These are phyloP conservation scores for Dryoscopus gambensis DNA, from an alignment of 2,113 vertebrate genomes.

Conservation along the genomic window DNA sequence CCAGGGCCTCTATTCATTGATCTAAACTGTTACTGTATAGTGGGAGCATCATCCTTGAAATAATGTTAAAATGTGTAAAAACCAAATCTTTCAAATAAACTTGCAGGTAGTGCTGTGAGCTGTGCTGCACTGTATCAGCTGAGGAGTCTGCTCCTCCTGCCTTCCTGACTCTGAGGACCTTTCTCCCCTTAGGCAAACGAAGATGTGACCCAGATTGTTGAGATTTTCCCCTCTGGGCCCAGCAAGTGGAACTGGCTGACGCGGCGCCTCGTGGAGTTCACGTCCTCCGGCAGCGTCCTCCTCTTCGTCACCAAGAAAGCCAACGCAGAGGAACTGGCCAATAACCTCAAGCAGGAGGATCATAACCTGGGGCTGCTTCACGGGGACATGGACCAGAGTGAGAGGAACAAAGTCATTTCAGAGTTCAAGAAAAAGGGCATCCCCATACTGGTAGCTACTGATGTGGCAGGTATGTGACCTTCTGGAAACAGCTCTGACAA, in stretches of 20 bases:
- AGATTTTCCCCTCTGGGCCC: slow-evolving; percentile 82
- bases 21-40: not conserved
- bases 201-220: slow-evolving; percentile 95
- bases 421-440: slow-evolving; percentile 96
- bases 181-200: slow-evolving; percentile 87
- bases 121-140: not conserved
- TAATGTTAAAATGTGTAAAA: not conserved
- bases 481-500: not conserved
- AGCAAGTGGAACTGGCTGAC: slow-evolving; percentile 97
- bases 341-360: slow-evolving; percentile 90
- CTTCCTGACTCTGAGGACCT: not conserved
- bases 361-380: slow-evolving; percentile 92
- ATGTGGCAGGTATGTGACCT: slow-evolving; percentile 86
- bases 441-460: slow-evolving; percentile 93
- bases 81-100: not conserved
- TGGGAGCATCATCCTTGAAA: not conserved
- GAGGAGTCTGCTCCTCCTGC: not conserved
- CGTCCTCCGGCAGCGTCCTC: slow-evolving; percentile 91
- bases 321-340: slow-evolving; percentile 92
- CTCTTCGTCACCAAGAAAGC: slow-evolving; percentile 97
- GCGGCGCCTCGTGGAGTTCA: slow-evolving; percentile 92
- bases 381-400: slow-evolving; percentile 98
- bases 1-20: not conserved
- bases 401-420: slow-evolving; percentile 97
- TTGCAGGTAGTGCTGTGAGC: not conserved